A percentile compares a stretch with the other conserved stretches of the same genome.
phyloP scores from a whole-genome alignment of 37 sponge, comb jelly and placozoan genomes.

The Crambe crambe region DNA sequence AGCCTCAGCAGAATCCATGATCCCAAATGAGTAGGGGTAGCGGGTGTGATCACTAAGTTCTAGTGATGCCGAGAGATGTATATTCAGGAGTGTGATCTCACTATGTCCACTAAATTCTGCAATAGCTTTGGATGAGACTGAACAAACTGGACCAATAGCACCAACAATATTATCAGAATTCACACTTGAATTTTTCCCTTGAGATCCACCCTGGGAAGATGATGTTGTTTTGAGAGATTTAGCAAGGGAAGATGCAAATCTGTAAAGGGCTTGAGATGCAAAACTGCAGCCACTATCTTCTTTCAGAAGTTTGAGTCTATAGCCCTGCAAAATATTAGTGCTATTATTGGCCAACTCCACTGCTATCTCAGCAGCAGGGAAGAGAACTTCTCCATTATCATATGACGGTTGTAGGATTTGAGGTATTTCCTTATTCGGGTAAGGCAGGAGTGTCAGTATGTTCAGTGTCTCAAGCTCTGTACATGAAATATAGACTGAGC shows the following conservation, averaged over 20 bases:
- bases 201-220: too few relatives aligned
- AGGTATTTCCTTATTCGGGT: neutral
- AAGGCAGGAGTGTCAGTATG: neutral
- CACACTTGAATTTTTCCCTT: too few relatives aligned
- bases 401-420: neutral
- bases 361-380: conserved; percentile 6
- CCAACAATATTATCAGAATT: too few relatives aligned
- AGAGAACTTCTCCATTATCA: neutral
- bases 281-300: conserved; percentile 5
- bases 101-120: neutral
- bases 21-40: neutral
- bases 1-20: neutral
- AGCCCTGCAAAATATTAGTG: conserved; percentile 10
- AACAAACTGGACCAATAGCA: neutral
- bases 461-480: too few relatives aligned
- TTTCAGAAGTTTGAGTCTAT: neutral
- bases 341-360: conserved; percentile 5
- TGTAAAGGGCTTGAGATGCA: neutral
- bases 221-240: too few relatives aligned
- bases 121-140: neutral
- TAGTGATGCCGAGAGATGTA: neutral
- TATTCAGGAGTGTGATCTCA: neutral
- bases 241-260: too few relatives aligned
- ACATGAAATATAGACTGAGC: too few relatives aligned
- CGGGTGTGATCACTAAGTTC: neutral